Evolutionary conservation across 1,140 invertebrate genomes (phyloP).

Genomic region (Agrypnia vestita): DNA sequence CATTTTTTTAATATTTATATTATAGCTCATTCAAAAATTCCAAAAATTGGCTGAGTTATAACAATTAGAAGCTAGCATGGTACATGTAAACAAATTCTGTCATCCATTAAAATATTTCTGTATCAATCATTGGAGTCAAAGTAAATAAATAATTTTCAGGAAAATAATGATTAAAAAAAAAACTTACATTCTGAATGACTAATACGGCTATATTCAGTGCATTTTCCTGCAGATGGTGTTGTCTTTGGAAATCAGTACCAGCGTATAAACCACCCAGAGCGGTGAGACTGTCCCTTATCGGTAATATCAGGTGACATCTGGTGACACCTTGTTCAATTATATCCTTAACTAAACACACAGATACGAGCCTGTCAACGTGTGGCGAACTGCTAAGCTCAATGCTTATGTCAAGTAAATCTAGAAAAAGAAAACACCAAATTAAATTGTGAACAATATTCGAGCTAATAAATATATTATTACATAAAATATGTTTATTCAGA

Average conservation of each 20-base stretch:
- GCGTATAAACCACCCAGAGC: constrained; percentile 38
- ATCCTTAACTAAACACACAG: constrained; percentile 29
- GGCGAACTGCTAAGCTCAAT: constrained; percentile 14
- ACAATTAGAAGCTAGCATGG: too few species aligned
- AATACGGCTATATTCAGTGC: constrained; percentile 49
- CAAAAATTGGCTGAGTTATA: too few species aligned
- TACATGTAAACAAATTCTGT: too few species aligned
- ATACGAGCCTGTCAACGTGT: constrained; percentile 22
- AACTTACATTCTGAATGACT: constrained; percentile 51
- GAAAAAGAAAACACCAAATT: neutral
- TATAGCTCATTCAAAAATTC: too few species aligned
- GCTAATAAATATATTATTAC: neutral
- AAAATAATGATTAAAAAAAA: too few species aligned
- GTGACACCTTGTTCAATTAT: constrained; percentile 43
- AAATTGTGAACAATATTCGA: neutral
- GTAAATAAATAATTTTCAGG: too few species aligned
- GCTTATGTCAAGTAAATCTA: constrained; percentile 49
- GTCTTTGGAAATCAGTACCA: constrained; percentile 37
- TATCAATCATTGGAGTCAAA: too few species aligned
- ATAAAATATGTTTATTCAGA: constrained; percentile 1
- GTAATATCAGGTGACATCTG: constrained; percentile 54
- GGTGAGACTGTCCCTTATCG: constrained; percentile 47
- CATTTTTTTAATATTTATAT: too few species aligned
- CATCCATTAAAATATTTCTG: too few species aligned
- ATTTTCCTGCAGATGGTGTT: constrained; percentile 51